These are phyloP conservation scores for Eupsilia transversa DNA, from an alignment of 2,888 invertebrate species.

Conservation along the genomic window DNA sequence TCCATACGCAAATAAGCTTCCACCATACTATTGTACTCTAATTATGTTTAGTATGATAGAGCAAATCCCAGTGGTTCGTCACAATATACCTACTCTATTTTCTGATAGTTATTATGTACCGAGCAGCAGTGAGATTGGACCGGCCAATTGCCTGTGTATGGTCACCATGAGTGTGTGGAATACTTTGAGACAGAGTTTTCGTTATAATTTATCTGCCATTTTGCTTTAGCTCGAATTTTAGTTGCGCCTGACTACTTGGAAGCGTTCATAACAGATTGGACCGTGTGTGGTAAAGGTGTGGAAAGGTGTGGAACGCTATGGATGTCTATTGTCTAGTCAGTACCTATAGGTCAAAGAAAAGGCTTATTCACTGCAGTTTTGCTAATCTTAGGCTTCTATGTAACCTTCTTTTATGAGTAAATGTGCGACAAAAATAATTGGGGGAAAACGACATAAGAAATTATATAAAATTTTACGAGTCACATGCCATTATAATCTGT, in stretches of 20 bases:
- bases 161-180: slow-evolving; percentile 48
- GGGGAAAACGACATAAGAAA: background rate
- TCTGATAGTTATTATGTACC: slow-evolving; percentile 68
- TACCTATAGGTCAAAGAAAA: no score
- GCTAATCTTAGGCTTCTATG: background rate
- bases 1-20: slow-evolving; percentile 34
- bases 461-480: background rate
- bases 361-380: no score
- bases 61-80: slow-evolving; percentile 59
- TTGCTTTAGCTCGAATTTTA: background rate
- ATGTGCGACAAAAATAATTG: background rate
- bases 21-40: slow-evolving; percentile 36
- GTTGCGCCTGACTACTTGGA: no score
- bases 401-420: background rate
- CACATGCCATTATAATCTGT: no score
- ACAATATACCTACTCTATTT: slow-evolving; percentile 70
- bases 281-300: no score
- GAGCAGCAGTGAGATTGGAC: slow-evolving; percentile 71
- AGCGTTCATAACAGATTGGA: no score
- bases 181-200: background rate
- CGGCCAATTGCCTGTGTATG: slow-evolving; percentile 70
- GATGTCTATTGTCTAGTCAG: no score
- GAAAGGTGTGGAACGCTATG: no score
- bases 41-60: slow-evolving; percentile 53
- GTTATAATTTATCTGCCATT: background rate